Base-by-base conservation (phyloP, 2,797 vertebrate species). In the Orestias chungarensis region DNA sequence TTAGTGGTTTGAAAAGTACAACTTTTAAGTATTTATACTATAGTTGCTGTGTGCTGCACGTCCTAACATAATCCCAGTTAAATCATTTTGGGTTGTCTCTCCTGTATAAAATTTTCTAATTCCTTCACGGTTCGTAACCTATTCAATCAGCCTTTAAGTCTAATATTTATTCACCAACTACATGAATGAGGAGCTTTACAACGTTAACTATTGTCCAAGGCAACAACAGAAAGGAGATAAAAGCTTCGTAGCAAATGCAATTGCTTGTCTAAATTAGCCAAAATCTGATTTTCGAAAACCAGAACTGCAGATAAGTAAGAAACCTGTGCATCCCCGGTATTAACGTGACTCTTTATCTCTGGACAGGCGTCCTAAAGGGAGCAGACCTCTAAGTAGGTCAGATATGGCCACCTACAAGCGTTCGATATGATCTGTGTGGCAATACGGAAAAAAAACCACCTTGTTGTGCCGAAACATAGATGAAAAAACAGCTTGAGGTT, bases 311-410 rank as follows among this genome's bases (percentile, higher is more conserved):
- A 25, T 62, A 40, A 42, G 10, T 40, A 18, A 4, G 18, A 17
- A 35, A 20, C 20, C 31, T 62, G 17, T 25, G 6, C 35, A n/a
- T 25, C 12, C 23, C 35, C 35, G 25, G 59, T 23, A 38, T 38
- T 12, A 38, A 38, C 20, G 57, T 38, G 35, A 71, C 1, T 33
- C 3, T 10, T 76, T 44, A 40, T 52, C 47, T 31, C 27, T 6
- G n/a, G n/a, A n/a, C n/a, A n/a, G n/a, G n/a, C 44, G 9, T 38
- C 42, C 62, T 23, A 3, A 3, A 42, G 43, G n/a, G n/a, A 38
- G 33, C 31, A 55, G 9, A 40, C 12, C 66, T 73, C 43, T 35
- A 86, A 84, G 84, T 86, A 79, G 83, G 89, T 82, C 86, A 81
- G 33, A 17, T 68, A 38, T 71, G 74, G 82, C 78, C 82, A 85